Percentiles rank a stretch among this genome's conserved stretches.
These are phyloP conservation scores for Nerophis lumbriciformis DNA, from an alignment of 2,113 vertebrate species.

Conservation along the genomic window DNA sequence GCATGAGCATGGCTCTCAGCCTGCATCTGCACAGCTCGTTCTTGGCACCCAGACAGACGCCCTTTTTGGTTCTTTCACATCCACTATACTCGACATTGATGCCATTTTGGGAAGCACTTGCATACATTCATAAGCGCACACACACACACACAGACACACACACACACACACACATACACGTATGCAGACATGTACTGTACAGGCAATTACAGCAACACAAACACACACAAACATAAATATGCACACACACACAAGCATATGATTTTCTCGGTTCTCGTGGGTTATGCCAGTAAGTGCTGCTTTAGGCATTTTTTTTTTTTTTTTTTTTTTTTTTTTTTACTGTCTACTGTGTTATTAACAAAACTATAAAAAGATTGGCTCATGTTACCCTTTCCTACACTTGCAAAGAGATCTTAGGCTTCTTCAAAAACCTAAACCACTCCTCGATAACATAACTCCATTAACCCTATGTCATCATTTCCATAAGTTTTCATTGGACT, in stretches of 20 bases:
- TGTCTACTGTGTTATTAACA: conserved; percentile 71
- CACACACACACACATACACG: neutral
- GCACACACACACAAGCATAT: conserved; percentile 25
- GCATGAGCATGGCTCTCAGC: neutral
- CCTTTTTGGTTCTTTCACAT: neutral
- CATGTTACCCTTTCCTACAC: conserved; percentile 60
- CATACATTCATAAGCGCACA: neutral
- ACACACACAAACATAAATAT: conserved; percentile 1
- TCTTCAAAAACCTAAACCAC: conserved; percentile 20
- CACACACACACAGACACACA: neutral
- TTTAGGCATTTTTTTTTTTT: conserved; percentile 48
- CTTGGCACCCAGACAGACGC: neutral
- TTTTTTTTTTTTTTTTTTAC: conserved; percentile 63
- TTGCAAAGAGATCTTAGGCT: conserved; percentile 19
- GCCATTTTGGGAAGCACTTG: neutral
- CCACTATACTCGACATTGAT: neutral
- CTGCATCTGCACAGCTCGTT: neutral
- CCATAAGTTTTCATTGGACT: conserved; percentile 50
- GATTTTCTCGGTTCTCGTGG: conserved; percentile 44
- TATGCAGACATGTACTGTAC: neutral
- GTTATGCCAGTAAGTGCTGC: conserved; percentile 61
- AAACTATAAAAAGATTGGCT: conserved; percentile 70
- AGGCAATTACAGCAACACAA: neutral
- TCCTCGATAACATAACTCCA: conserved; percentile 31
- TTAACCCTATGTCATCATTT: conserved; percentile 50